These are phyloP conservation scores for Littorina saxatilis DNA, from an alignment of 1,140 invertebrate genomes.

Conservation along the genomic window DNA sequence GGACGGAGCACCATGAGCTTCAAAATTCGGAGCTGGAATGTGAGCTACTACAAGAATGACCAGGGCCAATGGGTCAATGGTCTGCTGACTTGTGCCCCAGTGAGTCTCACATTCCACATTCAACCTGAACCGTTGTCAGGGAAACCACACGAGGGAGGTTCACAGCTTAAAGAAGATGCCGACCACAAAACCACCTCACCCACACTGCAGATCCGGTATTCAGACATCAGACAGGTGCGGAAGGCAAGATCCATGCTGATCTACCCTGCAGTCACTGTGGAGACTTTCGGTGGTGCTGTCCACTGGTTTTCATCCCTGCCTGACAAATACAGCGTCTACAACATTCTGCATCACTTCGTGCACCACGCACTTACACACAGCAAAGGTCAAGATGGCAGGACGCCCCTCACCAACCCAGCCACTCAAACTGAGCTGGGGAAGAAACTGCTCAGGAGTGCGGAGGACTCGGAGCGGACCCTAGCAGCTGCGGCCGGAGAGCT, in stretches of 20 bases:
- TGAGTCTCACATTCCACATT: neutral
- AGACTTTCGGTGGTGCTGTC: neutral
- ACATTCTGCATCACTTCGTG: constrained; percentile 13
- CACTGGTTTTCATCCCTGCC: constrained; percentile 34
- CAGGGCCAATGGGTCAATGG: constrained; percentile 12
- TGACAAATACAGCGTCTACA: constrained; percentile 27
- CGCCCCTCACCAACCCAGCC: neutral
- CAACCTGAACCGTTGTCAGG: neutral
- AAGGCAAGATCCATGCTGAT: constrained; percentile 23
- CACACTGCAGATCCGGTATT: constrained; percentile 12
- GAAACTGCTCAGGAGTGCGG: constrained; percentile 17
- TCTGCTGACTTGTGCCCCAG: constrained; percentile 1
- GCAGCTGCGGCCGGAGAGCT: constrained; percentile 14
- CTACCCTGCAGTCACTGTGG: constrained; percentile 1
- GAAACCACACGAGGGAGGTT: too few species aligned
- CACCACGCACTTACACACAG: neutral
- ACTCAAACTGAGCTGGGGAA: neutral
- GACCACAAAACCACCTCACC: too few species aligned
- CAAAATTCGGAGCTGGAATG: constrained; percentile 27
- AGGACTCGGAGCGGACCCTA: constrained; percentile 27
- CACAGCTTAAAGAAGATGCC: neutral
- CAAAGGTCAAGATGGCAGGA: neutral
- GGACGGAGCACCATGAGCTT: constrained; percentile 1
- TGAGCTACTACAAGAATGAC: constrained; percentile 31
- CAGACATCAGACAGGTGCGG: constrained; percentile 19